Base-by-base conservation (phyloP, 2,888 invertebrate species). In the Aleiodes testaceus region DNA sequence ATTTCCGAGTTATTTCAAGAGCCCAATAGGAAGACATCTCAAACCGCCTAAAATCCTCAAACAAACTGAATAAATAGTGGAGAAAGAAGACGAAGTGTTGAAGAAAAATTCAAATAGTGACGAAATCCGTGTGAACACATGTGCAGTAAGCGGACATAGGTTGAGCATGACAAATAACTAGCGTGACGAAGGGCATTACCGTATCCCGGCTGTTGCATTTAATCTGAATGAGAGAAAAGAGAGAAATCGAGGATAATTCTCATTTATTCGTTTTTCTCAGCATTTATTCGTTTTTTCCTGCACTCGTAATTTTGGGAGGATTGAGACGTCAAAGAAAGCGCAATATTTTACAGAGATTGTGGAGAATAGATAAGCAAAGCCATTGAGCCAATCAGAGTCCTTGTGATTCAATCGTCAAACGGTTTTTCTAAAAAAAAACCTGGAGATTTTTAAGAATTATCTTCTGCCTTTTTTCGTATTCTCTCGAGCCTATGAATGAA, bases 301-400 rank as follows among this genome's bases (percentile, higher is more conserved):
- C 22, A 47, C 55, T 71, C 79, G 76, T 81, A 80, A 81, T 82
- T 84, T 81, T 79, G 77, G 75, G 14, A 71, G 77, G 79, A 85
- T 85, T 83, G 81, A 85, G 84, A 77, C 83, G 81, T 85, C 82
- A 81, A 77, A 78, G 79, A 78, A 77, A 83, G 80, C 79, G 81
- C 80, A 81, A 84, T 84, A 82, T 80, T 84, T 84, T 80, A 82
- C 79, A 75, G 75, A 81, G 84, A 83, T 83, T 80, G 78, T 79
- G 78, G 83, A 74, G 79, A 84, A 85, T 84, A 83, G 80, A 75
- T 78, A 76, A n/a, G 70, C 45, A 9, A 36, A 66, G 66, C 73
- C 80, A 79, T 83, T 80, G 77, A 74, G 26, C 26, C 26, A 26
- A 26, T 26, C 79, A 78, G 83, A 85, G 82, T 84, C 82, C 77